A percentile compares a stretch with the other conserved stretches of the same genome.
Evolutionary conservation across 2,113 vertebrate genomes (phyloP).

Genomic region (Amblyopsis rosae): DNA sequence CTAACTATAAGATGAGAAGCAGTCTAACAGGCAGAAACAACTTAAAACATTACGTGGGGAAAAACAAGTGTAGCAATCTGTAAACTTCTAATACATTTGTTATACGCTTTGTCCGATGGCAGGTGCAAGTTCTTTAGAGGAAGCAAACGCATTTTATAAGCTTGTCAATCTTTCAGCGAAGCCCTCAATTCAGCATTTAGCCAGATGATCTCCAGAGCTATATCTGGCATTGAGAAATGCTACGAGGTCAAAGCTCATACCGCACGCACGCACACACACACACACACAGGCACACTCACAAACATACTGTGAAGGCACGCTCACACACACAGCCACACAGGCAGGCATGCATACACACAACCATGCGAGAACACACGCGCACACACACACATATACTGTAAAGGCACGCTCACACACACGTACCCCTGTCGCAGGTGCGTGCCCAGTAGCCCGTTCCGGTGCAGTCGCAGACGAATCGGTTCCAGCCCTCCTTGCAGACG

Average conservation of each 20-base stretch:
- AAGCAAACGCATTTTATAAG: background rate
- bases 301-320: no score
- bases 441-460: conserved; percentile 95
- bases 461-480: conserved; percentile 98
- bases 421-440: conserved; percentile 94
- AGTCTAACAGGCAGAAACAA: no score
- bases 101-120: background rate
- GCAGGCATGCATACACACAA: no score
- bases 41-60: no score
- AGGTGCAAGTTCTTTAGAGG: background rate
- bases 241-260: background rate
- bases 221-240: background rate
- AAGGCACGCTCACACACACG: conserved; percentile 36
- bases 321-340: no score
- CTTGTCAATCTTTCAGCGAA: conserved; percentile 3
- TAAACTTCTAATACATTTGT: background rate
- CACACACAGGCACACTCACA: no score
- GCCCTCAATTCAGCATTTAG: conserved; percentile 8
- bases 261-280: background rate
- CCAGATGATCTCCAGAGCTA: background rate
- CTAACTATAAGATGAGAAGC: no score
- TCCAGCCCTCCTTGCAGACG: conserved; percentile 95
- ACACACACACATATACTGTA: background rate
- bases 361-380: no score
- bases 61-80: no score